Base-by-base conservation (phyloP, 2,888 invertebrate species). In the Ennomos quercinarius region DNA sequence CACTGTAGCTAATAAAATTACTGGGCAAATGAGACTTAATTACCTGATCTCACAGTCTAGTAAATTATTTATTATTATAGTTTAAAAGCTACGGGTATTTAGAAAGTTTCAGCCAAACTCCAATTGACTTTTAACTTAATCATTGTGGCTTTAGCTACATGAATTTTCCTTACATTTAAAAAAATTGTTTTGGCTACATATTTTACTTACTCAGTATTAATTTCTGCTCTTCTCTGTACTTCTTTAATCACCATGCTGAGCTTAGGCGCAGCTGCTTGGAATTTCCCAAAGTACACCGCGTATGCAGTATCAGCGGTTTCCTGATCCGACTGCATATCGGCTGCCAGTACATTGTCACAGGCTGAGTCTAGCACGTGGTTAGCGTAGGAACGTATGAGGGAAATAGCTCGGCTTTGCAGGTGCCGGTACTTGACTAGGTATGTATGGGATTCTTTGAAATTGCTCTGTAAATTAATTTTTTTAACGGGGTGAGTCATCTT, bases 231-330 rank as follows among this genome's bases (percentile, higher is more conserved):
- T 1, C 94, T 91, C 84, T 99, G 99, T 34, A 99, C 93, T 73
- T 98, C 95, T 62, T 95, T 94, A 43, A 98, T 95, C 9, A 99
- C 94, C 59, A 95, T 94, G 73, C 95, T 96, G 0, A 98, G 94
- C 80, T 97, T 96, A 0, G 96, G 95, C 0, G 99, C 96, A n/a
- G 97, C 96, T 0, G 97, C 96, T 82, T 98, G 97, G 83, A 99
- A 99, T 87, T 98, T 98, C 0, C 99, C 99, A 79, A 99, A 99
- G 78, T 98, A 99, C 38, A 95, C 95, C 46, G 96, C 98, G 91
- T 95, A 97, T 36, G 96, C 95, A 0, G 96, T 95, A 71, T 96
- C 96, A 10, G 94, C 91, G 17, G 85, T 80, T 12, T 85, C 86
- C 52, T 82, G 80, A 8, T 86, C 86, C 0, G 68, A 74, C 5